These are phyloP conservation scores for Philaenus spumarius DNA, from an alignment of 1,140 invertebrate genomes.

Conservation along the genomic window DNA sequence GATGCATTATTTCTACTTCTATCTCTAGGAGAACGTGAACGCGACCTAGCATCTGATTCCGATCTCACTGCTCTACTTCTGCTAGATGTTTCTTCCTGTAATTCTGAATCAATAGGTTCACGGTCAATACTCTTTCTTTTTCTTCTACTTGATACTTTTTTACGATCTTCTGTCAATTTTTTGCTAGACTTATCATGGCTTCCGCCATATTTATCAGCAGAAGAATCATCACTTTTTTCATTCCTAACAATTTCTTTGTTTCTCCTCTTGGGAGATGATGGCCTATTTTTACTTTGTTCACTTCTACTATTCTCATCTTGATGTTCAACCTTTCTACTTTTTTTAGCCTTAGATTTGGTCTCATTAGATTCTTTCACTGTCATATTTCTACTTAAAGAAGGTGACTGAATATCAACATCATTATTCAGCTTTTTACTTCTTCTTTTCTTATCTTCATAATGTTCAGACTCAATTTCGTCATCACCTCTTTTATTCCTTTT, in stretches of 20 bases:
- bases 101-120: neutral
- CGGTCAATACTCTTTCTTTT: neutral
- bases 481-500: constrained; percentile 8
- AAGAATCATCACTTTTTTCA: neutral
- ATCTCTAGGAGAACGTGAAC: constrained; percentile 3
- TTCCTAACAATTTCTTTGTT: neutral
- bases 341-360: constrained; percentile 33
- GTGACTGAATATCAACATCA: constrained; percentile 14
- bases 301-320: constrained; percentile 23
- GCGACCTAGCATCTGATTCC: constrained; percentile 1
- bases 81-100: constrained; percentile 5
- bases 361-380: constrained; percentile 21
- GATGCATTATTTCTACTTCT: constrained; percentile 28
- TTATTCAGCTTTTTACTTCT: constrained; percentile 8
- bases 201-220: neutral
- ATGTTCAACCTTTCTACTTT: constrained; percentile 38
- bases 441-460: constrained; percentile 11
- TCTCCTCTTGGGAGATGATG: constrained; percentile 15
- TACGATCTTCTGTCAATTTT: constrained; percentile 20
- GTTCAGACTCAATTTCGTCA: constrained; percentile 13
- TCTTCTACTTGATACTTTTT: constrained; percentile 3
- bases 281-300: constrained; percentile 19
- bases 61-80: constrained; percentile 16
- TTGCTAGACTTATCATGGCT: constrained; percentile 3
- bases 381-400: constrained; percentile 21